Evolutionary conservation across 2,888 invertebrate genomes (phyloP), one percentile per base, ranked within the genome.

Genomic region (Hermaeophaga mercurialis): DNA sequence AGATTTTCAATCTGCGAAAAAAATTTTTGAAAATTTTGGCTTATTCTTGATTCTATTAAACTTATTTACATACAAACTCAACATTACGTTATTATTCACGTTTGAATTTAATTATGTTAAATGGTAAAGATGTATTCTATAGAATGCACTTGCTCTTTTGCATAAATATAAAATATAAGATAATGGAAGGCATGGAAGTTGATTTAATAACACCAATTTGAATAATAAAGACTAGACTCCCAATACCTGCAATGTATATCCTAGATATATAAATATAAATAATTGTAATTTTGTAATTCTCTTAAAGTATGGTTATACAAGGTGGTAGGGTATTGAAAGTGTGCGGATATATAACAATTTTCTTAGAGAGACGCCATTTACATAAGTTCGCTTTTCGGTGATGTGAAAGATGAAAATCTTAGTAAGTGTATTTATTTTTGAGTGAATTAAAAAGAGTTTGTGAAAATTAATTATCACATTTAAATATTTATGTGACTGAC

Each of bases 241-340:
- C 24, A 36, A 18, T 48, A 36, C 41, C 28, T 47, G 36, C 47
- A 14, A 24, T 41, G 3, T 11, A 36, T 55, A 55, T 56, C 56
- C 49, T 56, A 56, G 56, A 45, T 56, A 49, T 38, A 50, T 49
- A 56, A 55, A 44, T 56, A 26, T 47, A 54, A 36, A 36, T 43
- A 24, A 24, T 12, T 34, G 28, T 36, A 36, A 36, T 45, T 50
- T 44, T 12, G 24, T 44, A 45, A 38, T 45, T 24, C 26, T 43
- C 12, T 9, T 43, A 24, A 43, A 24, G 7, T 26, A 17, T 17
- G 9, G 31, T 2, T 33, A 33, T 12, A 12, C 19, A 11, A 7
- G 12, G 36, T 56, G 50, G 56, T 44, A 56, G 56, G 56, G 54
- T 39, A 56, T 43, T 43, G 56, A 56, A 44, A 56, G 54, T 49